Evolutionary conservation across 2,888 invertebrate genomes (phyloP), one percentile per base, ranked within the genome.

Genomic region (Eupithecia exiguata): DNA sequence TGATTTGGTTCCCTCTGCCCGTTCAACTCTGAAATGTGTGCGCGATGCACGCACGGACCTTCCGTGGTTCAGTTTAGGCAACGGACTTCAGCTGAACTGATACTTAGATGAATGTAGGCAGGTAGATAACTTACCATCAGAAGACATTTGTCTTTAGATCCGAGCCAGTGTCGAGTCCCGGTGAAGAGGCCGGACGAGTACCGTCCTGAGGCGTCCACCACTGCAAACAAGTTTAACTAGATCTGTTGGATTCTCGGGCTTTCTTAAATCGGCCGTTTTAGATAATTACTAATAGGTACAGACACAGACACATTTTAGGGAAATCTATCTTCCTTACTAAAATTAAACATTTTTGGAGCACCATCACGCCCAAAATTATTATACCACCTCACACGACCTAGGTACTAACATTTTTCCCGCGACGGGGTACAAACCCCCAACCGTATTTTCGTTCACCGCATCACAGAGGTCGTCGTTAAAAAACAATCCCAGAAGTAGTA

Each of bases 161-260:
- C 95, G 68, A 95, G 87, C 95, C 95, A 95, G 78, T 87, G 91
- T 1, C 89, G 87, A 68, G 89, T 88, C n/a, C 95, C 95, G 63
- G 87, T 85, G 79, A 92, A 89, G n/a, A 93, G 79, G 0, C 92
- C 92, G 0, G 92, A 86, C 36, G 88, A 86, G 80, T 93, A 94
- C 18, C 93, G 91, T 0, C 95, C 95, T 1, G 94, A 90, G 5
- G 94, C 91, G 73, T 94, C 94, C 16, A 91, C 87, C 66, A 86
- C 94, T 94, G 84, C 46, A 87, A 84, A 7, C 40, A 69, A 40
- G n/a, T 25, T 21, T 25, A 21, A 58, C 65, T 40, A 65, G 43
- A 68, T 71, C 30, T 14, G 63, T 36, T 38, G 38, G 36, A 4
- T 30, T 30, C 16, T 35, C 25, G 6, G 35, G 36, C 35, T 10